phyloP scores from a whole-genome alignment of 2,797 vertebrate species.

The Synaphobranchus kaupii region DNA sequence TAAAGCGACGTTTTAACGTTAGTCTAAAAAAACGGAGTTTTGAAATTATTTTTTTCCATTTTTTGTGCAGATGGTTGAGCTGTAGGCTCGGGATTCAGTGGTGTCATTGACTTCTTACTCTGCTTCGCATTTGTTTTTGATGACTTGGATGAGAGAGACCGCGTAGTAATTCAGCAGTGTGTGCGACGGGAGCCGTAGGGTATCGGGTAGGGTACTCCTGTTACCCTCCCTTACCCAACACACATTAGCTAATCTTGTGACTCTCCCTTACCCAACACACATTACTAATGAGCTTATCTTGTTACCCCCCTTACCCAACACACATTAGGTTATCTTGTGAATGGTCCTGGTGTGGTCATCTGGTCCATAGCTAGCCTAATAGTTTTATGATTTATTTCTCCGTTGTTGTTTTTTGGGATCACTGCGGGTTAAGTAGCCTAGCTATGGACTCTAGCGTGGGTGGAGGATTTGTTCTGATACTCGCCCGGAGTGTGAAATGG shows the following conservation, averaged over 20 bases:
- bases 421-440: not conserved
- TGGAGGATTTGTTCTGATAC: not conserved
- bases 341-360: too few species aligned
- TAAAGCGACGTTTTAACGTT: not conserved
- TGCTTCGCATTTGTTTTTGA: not conserved
- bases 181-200: not conserved
- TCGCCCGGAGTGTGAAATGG: not conserved
- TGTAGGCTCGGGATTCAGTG: not conserved
- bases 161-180: not conserved
- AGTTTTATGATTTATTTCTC: too few species aligned
- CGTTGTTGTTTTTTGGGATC: not conserved
- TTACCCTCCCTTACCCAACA: not conserved
- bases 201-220: not conserved
- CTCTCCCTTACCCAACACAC: too few species aligned
- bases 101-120: not conserved
- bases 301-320: too few species aligned
- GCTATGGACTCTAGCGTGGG: not conserved
- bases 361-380: too few species aligned
- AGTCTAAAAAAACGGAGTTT: not conserved
- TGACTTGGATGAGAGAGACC: not conserved
- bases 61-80: not conserved
- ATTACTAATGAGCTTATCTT: not conserved
- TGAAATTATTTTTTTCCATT: not conserved
- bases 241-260: not conserved
- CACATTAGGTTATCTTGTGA: too few species aligned